Percentiles rank a stretch among this genome's conserved stretches.
Evolutionary conservation across 2,797 vertebrate species (phyloP).

Genomic region (Odontamblyopus lacepedii): DNA sequence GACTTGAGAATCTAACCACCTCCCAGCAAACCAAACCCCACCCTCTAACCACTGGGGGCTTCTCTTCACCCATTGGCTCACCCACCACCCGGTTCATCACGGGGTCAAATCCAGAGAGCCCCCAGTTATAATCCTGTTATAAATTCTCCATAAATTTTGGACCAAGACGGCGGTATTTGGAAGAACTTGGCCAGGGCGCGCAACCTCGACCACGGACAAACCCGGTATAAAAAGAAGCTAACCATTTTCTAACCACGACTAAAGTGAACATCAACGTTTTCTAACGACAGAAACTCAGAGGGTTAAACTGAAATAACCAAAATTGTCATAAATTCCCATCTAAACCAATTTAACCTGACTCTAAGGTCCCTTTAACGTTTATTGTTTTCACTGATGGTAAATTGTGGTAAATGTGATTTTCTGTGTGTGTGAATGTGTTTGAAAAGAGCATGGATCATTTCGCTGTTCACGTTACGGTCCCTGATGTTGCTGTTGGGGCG

Average conservation of each 20-base stretch:
- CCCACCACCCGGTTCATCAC: constrained; percentile 24
- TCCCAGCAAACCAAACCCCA: constrained; percentile 77
- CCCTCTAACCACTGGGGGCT: constrained; percentile 77
- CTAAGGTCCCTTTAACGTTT: constrained; percentile 84
- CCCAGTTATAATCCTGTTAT: constrained; percentile 79
- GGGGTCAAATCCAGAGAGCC: constrained; percentile 58
- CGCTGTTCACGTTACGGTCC: background rate
- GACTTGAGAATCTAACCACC: constrained; percentile 78
- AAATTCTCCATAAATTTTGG: constrained; percentile 69
- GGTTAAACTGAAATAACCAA: constrained; percentile 74
- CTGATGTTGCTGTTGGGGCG: background rate
- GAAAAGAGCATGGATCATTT: constrained; percentile 10
- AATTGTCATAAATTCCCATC: constrained; percentile 45
- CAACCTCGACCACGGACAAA: constrained; percentile 37
- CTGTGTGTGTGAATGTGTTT: constrained; percentile 36
- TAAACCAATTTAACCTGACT: constrained; percentile 29
- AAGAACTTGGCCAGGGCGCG: constrained; percentile 70
- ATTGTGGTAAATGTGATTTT: constrained; percentile 35
- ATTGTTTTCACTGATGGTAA: constrained; percentile 68
- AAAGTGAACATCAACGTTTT: constrained; percentile 36
- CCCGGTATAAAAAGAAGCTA: constrained; percentile 50
- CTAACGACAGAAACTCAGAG: constrained; percentile 73
- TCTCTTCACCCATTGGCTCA: constrained; percentile 32
- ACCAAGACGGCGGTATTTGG: constrained; percentile 57
- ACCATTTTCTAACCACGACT: constrained; percentile 61